Conservation (phyloP, 2,113 vertebrate species). For the Peucedramus taeniatus region DNA sequence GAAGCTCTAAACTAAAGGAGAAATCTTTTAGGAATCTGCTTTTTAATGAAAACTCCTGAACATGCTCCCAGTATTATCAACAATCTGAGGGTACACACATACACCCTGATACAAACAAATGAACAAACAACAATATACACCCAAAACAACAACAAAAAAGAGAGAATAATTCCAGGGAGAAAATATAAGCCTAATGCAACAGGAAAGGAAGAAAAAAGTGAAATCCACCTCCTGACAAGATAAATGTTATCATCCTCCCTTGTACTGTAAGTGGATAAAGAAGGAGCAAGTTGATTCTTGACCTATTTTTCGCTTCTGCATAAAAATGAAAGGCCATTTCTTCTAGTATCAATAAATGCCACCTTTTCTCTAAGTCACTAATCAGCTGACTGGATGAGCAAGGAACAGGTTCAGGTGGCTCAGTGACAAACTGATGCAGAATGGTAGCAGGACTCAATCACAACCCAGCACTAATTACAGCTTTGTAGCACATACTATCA, state of each 20-base stretch:
- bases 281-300: not conserved
- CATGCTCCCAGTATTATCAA: not conserved
- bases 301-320: not conserved
- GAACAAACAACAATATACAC: not conserved
- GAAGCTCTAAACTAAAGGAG: not conserved
- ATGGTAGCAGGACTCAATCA: not conserved
- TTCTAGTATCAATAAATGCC: not conserved
- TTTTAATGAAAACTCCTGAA: not conserved
- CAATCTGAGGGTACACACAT: not conserved
- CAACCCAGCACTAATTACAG: conserved; percentile 15
- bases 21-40: not conserved
- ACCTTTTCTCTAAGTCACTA: conserved; percentile 6
- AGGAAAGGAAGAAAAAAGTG: not conserved
- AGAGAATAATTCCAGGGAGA: not conserved
- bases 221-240: not conserved
- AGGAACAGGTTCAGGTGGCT: conserved; percentile 26
- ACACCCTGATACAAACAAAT: not conserved
- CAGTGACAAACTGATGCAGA: not conserved
- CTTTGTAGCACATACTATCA: not conserved
- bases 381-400: not conserved
- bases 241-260: not conserved
- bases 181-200: not conserved
- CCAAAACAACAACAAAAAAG: not conserved
- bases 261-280: not conserved
- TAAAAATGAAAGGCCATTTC: conserved; percentile 35